These are phyloP conservation scores for Pheosia gnoma DNA, from an alignment of 2,888 invertebrate species.

Conservation along the genomic window DNA sequence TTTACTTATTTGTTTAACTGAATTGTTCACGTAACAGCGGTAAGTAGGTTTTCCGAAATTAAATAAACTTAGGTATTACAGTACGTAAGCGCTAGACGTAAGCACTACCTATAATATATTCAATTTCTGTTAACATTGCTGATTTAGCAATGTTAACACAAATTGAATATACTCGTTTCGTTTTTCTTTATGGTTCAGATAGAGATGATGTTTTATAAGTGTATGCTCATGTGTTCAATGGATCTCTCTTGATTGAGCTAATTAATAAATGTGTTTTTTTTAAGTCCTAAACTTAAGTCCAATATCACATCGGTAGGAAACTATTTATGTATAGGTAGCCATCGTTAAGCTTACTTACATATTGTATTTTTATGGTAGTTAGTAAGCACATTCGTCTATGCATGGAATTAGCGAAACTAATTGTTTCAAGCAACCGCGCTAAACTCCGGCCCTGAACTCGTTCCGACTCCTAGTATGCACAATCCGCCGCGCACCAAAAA, in stretches of 20 bases:
- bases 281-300: too few relatives aligned
- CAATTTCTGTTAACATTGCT: not conserved
- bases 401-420: conserved; percentile 38
- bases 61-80: conserved; percentile 14
- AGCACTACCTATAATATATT: not conserved
- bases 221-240: too few relatives aligned
- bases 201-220: too few relatives aligned
- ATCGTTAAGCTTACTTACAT: conserved; percentile 9
- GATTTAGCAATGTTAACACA: too few relatives aligned
- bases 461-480: conserved; percentile 49
- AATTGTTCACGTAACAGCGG: conserved; percentile 45
- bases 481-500: conserved; percentile 51
- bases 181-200: not conserved
- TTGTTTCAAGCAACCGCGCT: conserved; percentile 28
- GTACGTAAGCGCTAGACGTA: conserved; percentile 16
- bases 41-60: conserved; percentile 22
- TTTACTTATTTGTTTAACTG: conserved; percentile 41
- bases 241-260: too few relatives aligned
- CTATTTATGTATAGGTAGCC: conserved; percentile 8
- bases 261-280: too few relatives aligned
- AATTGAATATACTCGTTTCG: not conserved
- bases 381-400: conserved; percentile 26
- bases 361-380: conserved; percentile 31
- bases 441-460: conserved; percentile 48
- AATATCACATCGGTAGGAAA: too few relatives aligned